Evolutionary conservation across 2,113 vertebrate genomes (phyloP).

Genomic region (Coptodon bakossiorum): DNA sequence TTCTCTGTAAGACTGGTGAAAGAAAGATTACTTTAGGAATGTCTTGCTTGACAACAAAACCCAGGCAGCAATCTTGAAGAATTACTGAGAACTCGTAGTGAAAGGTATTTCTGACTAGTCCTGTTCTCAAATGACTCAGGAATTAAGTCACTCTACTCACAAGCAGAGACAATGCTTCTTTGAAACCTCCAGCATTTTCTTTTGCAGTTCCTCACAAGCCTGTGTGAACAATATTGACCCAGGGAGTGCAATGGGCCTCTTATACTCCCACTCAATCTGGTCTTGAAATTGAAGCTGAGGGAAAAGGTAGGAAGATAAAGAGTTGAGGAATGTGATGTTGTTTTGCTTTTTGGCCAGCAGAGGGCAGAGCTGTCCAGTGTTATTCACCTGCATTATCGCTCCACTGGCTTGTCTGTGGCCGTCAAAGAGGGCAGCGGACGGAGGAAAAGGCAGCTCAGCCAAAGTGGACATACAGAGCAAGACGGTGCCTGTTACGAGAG

Average conservation of each 20-base stretch:
- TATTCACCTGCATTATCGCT: constrained; percentile 64
- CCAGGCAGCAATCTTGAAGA: background rate
- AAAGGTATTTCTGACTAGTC: background rate
- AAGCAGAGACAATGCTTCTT: constrained; percentile 65
- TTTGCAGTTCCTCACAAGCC: constrained; percentile 52
- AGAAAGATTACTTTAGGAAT: background rate
- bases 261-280: constrained; percentile 48
- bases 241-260: constrained; percentile 38
- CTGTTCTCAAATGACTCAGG: background rate
- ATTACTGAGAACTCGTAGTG: background rate
- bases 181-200: constrained; percentile 56
- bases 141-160: constrained; percentile 41
- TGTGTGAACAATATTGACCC: constrained; percentile 13
- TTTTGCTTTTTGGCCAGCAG: background rate
- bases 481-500: constrained; percentile 49
- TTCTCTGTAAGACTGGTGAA: constrained; percentile 73
- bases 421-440: constrained; percentile 59
- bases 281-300: constrained; percentile 60
- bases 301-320: background rate
- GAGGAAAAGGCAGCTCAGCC: constrained; percentile 1
- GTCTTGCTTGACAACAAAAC: background rate
- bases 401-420: constrained; percentile 54
- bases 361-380: background rate
- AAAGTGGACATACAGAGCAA: constrained; percentile 64
- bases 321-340: background rate